Base-by-base conservation (phyloP, 2,797 vertebrate genomes). In the Prionace glauca region DNA sequence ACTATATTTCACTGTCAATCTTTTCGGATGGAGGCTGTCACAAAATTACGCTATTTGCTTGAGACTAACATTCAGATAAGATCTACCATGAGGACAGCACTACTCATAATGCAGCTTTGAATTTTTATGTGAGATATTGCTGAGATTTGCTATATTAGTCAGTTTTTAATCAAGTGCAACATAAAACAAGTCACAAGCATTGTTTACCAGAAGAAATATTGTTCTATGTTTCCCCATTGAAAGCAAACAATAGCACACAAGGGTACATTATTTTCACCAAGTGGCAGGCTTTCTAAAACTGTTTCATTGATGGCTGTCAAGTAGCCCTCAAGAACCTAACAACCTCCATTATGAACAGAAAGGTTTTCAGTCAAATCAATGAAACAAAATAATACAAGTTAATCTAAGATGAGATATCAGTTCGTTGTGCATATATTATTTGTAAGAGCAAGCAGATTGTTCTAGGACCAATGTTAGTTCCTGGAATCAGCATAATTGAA, bases 301-400 rank as follows among this genome's bases (percentile, higher is more conserved):
- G 3, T 32, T 12, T 91, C 16, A 62, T 62, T 62, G 16, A 62
- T 90, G 32, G 60, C 50, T 4, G 56, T 62, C 3, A 60, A 32
- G 56, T 5, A 90, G 87, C 26, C 26, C 26, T 62, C 56, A 16
- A 62, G 29, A 50, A 90, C 12, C 29, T 90, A 32, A 88, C 12
- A 62, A 92, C 18, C 32, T 67, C 62, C n/a, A 36, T 67, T 92
- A 36, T 67, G 88, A 91, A 65, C 1, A 90, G 29, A 65, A 91
- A 62, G 56, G 5, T 91, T 91, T 91, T 91, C 14, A 65, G 60
- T 32, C n/a, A 92, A 92, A 41, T n/a, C n/a, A 67, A 5, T 22
- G 16, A 92, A 92, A 92, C 16, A 92, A 67, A 67, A 36, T 65
- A 92, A 91, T 91, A 81, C 77, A 65, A 67, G 90, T 16, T n/a